A percentile compares a stretch with the other conserved stretches of the same genome.
Evolutionary conservation across 2,888 invertebrate genomes (phyloP).

Genomic region (Drosophila tanythrix): DNA sequence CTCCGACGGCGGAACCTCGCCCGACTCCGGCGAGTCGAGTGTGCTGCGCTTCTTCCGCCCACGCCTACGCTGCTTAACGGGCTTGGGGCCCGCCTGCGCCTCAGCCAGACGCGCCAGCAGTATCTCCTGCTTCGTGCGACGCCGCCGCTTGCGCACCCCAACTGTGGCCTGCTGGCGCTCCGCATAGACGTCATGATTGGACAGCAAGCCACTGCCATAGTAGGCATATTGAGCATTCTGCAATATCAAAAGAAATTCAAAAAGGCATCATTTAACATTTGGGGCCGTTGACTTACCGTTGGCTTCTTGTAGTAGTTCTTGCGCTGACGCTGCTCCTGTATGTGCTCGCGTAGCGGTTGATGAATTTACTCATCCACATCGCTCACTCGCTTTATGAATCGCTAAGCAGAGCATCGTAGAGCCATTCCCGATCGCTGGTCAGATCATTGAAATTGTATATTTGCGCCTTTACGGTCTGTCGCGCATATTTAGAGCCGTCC

Average conservation of each 20-base stretch:
- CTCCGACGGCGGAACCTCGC: constrained; percentile 80
- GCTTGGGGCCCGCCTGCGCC: constrained; percentile 70
- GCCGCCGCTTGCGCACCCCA: constrained; percentile 83
- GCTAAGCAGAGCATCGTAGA: constrained; percentile 92
- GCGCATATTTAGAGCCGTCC: constrained; percentile 92
- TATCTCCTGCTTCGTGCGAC: constrained; percentile 84
- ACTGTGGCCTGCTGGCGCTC: constrained; percentile 88
- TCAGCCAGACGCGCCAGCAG: constrained; percentile 74
- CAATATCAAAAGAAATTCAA: constrained; percentile 26
- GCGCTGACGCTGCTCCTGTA: constrained; percentile 90
- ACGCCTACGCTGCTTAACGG: constrained; percentile 64
- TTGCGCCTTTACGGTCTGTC: constrained; percentile 90
- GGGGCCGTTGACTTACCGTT: constrained; percentile 86
- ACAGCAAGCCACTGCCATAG: constrained; percentile 95
- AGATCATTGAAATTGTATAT: constrained; percentile 93
- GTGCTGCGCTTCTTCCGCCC: constrained; percentile 64
- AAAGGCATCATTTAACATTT: background rate
- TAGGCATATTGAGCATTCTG: constrained; percentile 94
- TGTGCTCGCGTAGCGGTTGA: constrained; percentile 90
- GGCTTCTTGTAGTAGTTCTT: constrained; percentile 91
- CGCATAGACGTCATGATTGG: constrained; percentile 94
- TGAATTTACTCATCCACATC: constrained; percentile 89
- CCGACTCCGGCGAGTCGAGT: constrained; percentile 77
- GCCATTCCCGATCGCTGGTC: constrained; percentile 93
- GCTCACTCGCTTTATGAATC: constrained; percentile 88